Base-by-base conservation (phyloP, 2,113 vertebrate species). In the Stegostoma tigrinum region DNA sequence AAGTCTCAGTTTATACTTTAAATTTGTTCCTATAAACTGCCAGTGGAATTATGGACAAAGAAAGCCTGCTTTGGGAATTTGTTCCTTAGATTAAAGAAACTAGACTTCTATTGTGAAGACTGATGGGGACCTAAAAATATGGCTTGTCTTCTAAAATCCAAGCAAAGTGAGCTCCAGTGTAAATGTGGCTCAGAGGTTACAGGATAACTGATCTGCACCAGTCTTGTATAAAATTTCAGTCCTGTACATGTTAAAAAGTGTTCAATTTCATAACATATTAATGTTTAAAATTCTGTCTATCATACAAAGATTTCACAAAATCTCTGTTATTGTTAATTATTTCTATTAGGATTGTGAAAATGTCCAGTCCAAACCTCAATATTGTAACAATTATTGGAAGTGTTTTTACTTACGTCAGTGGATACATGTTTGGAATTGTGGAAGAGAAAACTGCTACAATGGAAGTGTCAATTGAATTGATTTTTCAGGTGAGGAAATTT, bases 331-430 rank as follows among this genome's bases (percentile, higher is more conserved):
- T 34, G 15, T 30, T 45, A 45, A 0, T 70, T 42, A 55, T 2
- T 67, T 66, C 95, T 93, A 89, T 96, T 96, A 99, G 99, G 98
- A 99, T 99, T 85, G 99, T 99, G 97, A 99, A 99, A 98, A 99
- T 99, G 99, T 99, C 99, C 97, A 99, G 99, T 96, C 99, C 99
- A 96, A 99, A 99, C 96, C 98, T 99, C 97, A 99, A 99, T 68
- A 96, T 99, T 19, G 97, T 99, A 96, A 99, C 98, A 91, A 97
- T 99, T 96, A 96, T 98, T 96, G 99, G 99, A 96, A 99, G 99
- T 75, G 97, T 98, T 96, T 97, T 99, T 96, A 98, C 98, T 86
- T 99, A 99, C 96, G 96, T 97, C 95, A 99, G 98, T 0, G 98
- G 98, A 72, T 99, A 98, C 97, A 97, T 99, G 95, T 99, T 99